phyloP scores from a whole-genome alignment of 37 sponge, comb jelly and placozoan genomes.

The Crambe crambe region DNA sequence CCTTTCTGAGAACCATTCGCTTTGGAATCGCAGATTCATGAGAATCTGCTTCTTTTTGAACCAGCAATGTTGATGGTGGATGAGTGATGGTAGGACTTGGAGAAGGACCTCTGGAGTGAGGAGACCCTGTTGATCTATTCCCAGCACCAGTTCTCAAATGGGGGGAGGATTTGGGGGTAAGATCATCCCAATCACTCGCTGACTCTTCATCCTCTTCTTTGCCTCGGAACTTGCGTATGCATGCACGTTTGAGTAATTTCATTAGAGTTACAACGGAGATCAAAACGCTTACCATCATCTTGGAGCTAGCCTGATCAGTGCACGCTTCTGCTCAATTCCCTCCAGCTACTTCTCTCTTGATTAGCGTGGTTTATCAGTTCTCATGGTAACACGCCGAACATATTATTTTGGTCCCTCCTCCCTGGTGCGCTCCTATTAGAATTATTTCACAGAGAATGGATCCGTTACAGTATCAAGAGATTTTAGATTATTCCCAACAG shows the following conservation, averaged over 20 bases:
- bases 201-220: constrained; percentile 39
- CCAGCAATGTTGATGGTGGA: no score
- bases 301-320: background rate
- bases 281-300: constrained; percentile 38
- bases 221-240: constrained; percentile 28
- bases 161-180: constrained; percentile 4
- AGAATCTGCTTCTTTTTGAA: no score
- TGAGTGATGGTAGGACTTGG: no score
- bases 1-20: no score
- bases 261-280: background rate
- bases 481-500: background rate
- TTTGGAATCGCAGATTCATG: no score
- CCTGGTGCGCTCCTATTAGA: constrained; percentile 1
- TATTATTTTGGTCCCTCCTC: background rate
- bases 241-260: background rate
- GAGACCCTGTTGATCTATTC: no score
- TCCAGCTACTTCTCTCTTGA: background rate
- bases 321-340: background rate
- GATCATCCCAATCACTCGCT: constrained; percentile 48
- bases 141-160: no score
- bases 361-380: background rate
- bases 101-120: no score
- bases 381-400: background rate
- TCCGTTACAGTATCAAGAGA: constrained; percentile 3
- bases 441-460: background rate